phyloP scores from a whole-genome alignment of 2,797 vertebrate genomes.

The Lacerta agilis region DNA sequence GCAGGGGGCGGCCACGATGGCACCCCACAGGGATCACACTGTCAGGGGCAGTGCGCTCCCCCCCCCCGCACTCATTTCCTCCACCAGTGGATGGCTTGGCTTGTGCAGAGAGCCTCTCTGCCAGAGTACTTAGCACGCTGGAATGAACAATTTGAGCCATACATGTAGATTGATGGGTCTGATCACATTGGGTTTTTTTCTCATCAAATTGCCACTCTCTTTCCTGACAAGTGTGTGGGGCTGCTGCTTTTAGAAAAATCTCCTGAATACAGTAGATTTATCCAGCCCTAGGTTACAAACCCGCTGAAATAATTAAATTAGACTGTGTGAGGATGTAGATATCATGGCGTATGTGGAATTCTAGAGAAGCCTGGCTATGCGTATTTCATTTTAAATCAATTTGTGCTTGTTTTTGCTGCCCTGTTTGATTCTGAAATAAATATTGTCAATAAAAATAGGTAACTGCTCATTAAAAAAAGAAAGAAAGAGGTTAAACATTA shows the following conservation, averaged over 20 bases:
- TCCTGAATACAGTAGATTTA: not conserved
- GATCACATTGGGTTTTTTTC: not conserved
- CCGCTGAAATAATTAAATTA: constrained; percentile 28
- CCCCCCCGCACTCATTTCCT: too few relatives aligned
- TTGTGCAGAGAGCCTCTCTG: not conserved
- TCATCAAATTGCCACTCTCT: not conserved
- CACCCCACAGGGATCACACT: too few relatives aligned
- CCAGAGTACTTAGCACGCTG: not conserved
- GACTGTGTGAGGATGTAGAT: constrained; percentile 49
- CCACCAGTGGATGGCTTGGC: too few relatives aligned
- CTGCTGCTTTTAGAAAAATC: not conserved
- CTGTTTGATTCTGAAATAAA: constrained; percentile 27
- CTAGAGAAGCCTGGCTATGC: not conserved
- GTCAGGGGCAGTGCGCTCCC: too few relatives aligned
- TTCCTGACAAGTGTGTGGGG: not conserved
- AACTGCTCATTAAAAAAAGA: constrained; percentile 13
- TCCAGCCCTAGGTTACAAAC: not conserved
- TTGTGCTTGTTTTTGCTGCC: constrained; percentile 39
- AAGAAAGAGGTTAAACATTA: not conserved
- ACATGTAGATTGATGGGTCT: not conserved
- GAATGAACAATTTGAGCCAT: not conserved
- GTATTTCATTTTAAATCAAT: not conserved
- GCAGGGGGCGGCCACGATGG: too few relatives aligned
- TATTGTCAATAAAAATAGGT: constrained; percentile 62
- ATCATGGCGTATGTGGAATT: not conserved